phyloP scores from a whole-genome alignment of 2,113 vertebrate genomes.

The Noturus placidus region DNA sequence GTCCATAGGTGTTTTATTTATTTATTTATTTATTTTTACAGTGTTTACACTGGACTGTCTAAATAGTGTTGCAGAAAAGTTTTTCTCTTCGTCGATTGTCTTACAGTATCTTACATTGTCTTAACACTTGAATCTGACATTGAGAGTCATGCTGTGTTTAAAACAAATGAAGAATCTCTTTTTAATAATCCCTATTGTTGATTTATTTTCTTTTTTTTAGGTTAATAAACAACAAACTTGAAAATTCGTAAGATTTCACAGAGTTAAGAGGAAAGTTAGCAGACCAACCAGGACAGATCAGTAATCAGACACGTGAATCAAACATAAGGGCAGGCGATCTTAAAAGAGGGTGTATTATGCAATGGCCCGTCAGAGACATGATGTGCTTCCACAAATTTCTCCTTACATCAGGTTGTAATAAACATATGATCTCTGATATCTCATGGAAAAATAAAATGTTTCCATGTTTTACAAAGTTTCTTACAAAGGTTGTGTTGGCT shows the following conservation, averaged over 20 bases:
- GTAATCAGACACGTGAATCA: slow-evolving; percentile 13
- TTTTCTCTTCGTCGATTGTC: background rate
- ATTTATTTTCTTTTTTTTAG: background rate
- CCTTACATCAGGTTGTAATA: background rate
- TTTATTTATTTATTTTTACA: background rate
- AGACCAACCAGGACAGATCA: background rate
- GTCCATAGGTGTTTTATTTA: background rate
- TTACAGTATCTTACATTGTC: background rate
- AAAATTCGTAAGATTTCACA: background rate
- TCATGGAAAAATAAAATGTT: too few species aligned
- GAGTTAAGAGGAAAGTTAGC: background rate
- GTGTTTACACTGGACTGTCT: background rate
- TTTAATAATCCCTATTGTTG: background rate
- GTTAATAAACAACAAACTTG: background rate
- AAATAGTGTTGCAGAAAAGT: background rate
- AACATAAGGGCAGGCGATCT: background rate
- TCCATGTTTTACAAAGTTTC: background rate
- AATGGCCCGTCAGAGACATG: background rate
- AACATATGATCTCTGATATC: background rate
- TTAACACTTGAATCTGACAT: background rate
- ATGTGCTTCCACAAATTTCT: background rate
- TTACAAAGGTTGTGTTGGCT: background rate
- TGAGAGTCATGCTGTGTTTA: background rate
- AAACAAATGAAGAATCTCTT: background rate
- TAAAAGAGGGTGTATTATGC: background rate